Conservation (phyloP, 1,140 invertebrate species). For the Trichoplusia ni region DNA sequence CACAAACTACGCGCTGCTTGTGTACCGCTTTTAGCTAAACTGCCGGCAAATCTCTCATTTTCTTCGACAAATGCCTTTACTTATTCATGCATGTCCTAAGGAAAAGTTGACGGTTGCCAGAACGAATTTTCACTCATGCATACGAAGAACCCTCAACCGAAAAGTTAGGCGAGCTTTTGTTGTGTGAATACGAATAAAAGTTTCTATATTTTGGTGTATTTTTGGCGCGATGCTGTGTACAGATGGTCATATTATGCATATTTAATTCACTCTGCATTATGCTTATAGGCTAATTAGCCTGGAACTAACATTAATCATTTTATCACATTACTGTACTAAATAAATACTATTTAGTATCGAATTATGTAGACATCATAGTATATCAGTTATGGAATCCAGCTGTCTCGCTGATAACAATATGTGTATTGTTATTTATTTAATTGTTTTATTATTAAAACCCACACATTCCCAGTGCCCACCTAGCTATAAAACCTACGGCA, state of each 20-base stretch:
- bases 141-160: slow-evolving; percentile 26
- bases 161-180: slow-evolving; percentile 30
- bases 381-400: no score
- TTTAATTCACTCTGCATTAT: neutral
- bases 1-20: slow-evolving; percentile 30
- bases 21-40: slow-evolving; percentile 53
- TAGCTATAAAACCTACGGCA: no score
- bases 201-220: neutral
- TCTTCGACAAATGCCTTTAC: slow-evolving; percentile 54
- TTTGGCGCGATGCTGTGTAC: neutral
- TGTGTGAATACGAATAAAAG: slow-evolving; percentile 12
- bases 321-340: no score
- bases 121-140: slow-evolving; percentile 36
- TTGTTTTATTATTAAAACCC: no score
- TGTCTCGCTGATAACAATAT: no score
- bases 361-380: no score
- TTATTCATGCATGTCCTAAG: slow-evolving; percentile 55
- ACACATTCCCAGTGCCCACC: no score
- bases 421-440: no score
- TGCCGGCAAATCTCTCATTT: slow-evolving; percentile 56
- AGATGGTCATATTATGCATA: neutral
- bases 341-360: no score
- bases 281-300: no score
- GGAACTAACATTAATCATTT: no score
- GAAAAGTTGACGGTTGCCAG: slow-evolving; percentile 39